Conservation (phyloP, 1,140 invertebrate species). For the Drosophila bocqueti region DNA sequence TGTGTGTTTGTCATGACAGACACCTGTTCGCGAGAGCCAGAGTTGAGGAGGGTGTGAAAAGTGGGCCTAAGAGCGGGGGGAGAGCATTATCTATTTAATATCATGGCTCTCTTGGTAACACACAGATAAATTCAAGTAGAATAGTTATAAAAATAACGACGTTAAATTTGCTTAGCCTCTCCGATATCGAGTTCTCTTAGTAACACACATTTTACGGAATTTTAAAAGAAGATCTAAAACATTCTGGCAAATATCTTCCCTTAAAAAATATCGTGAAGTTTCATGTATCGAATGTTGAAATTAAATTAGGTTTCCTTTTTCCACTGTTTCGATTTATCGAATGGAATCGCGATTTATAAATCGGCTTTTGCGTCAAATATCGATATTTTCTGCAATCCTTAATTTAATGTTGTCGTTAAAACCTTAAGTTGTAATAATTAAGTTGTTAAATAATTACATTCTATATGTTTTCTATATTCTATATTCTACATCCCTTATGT, state of each 20-base stretch:
- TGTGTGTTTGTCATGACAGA: slow-evolving; percentile 20
- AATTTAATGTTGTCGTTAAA: too few relatives aligned
- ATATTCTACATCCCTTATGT: too few relatives aligned
- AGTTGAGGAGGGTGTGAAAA: slow-evolving; percentile 23
- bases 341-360: too few relatives aligned
- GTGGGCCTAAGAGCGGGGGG: slow-evolving; percentile 19
- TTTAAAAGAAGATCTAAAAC: neutral
- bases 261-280: neutral
- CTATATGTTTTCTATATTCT: too few relatives aligned
- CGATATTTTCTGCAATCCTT: too few relatives aligned
- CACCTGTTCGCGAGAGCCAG: slow-evolving; percentile 29
- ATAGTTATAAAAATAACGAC: neutral
- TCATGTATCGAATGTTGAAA: too few relatives aligned
- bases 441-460: too few relatives aligned
- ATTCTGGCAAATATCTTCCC: neutral
- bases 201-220: neutral
- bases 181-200: slow-evolving; percentile 26
- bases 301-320: too few relatives aligned
- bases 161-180: neutral
- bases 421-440: too few relatives aligned
- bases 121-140: neutral
- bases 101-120: slow-evolving; percentile 13
- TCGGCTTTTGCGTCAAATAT: too few relatives aligned
- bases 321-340: too few relatives aligned
- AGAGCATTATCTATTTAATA: neutral